Conservation (phyloP, 2,113 vertebrate genomes). For the Grantiella picta region DNA sequence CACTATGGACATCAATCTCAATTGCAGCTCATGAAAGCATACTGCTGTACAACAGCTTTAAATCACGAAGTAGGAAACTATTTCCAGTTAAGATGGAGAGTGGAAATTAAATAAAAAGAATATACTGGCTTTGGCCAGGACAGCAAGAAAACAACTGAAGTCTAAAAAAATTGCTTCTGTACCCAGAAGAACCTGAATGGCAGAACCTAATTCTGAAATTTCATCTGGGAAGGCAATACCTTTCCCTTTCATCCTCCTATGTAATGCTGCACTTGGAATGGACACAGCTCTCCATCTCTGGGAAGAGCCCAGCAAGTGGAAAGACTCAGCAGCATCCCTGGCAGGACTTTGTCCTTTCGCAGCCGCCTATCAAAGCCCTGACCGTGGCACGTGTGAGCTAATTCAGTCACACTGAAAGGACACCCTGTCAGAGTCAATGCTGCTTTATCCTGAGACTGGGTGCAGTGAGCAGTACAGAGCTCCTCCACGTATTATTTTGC, state of each 20-base stretch:
- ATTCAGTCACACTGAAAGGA: neutral
- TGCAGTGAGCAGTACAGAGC: neutral
- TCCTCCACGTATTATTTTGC: neutral
- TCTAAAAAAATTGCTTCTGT: neutral
- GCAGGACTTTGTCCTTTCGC: neutral
- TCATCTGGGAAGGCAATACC: neutral
- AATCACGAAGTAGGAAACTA: conserved; percentile 26
- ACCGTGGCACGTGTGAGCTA: fast-evolving
- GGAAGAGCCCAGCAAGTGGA: neutral
- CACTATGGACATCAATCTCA: conserved; percentile 21
- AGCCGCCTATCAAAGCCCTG: neutral
- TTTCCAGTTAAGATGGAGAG: neutral
- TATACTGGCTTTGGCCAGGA: neutral
- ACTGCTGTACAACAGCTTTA: neutral
- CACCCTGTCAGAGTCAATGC: neutral
- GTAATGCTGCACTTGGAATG: neutral
- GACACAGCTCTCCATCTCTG: neutral
- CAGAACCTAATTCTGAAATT: neutral
- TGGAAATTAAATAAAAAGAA: conserved; percentile 28
- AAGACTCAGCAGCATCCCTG: neutral
- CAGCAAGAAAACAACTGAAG: neutral
- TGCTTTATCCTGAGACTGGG: neutral
- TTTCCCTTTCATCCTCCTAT: neutral
- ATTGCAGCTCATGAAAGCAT: neutral
- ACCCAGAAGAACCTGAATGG: neutral